These are phyloP conservation scores for Rhagonycha lutea DNA, from an alignment of 2,888 invertebrate genomes.

Conservation along the genomic window DNA sequence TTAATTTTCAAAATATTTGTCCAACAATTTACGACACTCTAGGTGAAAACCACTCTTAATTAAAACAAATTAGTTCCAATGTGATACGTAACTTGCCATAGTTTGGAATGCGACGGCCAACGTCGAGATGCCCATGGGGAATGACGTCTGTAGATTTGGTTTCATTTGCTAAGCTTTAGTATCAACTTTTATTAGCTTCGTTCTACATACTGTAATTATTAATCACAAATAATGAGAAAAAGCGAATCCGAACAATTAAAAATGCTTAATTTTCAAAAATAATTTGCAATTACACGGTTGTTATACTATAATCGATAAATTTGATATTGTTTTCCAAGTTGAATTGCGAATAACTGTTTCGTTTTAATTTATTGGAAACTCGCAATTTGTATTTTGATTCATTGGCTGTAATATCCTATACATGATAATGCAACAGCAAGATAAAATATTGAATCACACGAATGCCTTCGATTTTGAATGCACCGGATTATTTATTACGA, in stretches of 20 bases:
- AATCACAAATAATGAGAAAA: constrained; percentile 18
- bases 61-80: constrained; percentile 33
- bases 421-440: not conserved
- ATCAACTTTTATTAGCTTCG: constrained; percentile 27
- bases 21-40: constrained; percentile 31
- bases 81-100: constrained; percentile 31
- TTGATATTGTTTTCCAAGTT: not conserved
- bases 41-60: constrained; percentile 30
- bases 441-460: not conserved
- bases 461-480: not conserved
- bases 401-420: not conserved
- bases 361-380: not conserved
- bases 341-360: not conserved
- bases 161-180: constrained; percentile 32
- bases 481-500: not conserved
- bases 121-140: constrained; percentile 28
- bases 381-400: not conserved
- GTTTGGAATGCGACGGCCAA: constrained; percentile 31
- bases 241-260: not conserved
- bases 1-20: constrained; percentile 28
- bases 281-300: not conserved
- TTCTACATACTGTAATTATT: constrained; percentile 26
- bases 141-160: constrained; percentile 32
- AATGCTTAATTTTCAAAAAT: not conserved
- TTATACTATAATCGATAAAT: not conserved